Percentiles rank a stretch among this genome's conserved stretches.
These are phyloP conservation scores for Drosophila prosaltans DNA, from an alignment of 1,140 invertebrate genomes.

Conservation along the genomic window DNA sequence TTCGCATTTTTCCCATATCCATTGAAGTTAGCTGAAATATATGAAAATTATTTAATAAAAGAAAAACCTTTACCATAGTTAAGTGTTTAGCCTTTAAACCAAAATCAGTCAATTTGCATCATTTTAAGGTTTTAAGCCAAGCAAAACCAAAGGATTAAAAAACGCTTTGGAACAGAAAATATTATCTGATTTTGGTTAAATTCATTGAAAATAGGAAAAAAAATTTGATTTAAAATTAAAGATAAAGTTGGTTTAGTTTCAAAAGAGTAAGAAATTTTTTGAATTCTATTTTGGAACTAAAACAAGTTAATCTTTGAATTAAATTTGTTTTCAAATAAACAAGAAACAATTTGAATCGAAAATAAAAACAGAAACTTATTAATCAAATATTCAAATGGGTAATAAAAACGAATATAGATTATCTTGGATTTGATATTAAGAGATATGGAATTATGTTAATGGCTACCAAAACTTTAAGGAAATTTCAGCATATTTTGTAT, in stretches of 20 bases:
- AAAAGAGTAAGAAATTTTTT: not conserved
- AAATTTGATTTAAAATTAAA: not conserved
- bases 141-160: too few relatives aligned
- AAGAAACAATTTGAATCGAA: too few relatives aligned
- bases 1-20: conserved; percentile 37
- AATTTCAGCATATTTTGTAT: too few relatives aligned
- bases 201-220: not conserved
- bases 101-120: conserved; percentile 58
- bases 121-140: conserved; percentile 37
- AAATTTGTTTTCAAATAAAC: too few relatives aligned
- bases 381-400: not conserved
- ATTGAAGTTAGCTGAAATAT: conserved; percentile 24
- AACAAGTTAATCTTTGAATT: conserved; percentile 19
- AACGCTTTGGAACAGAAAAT: not conserved
- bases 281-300: not conserved
- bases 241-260: conserved; percentile 30
- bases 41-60: not conserved
- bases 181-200: conserved; percentile 9
- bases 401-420: too few relatives aligned
- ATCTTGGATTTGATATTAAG: too few relatives aligned
- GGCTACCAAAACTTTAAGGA: too few relatives aligned
- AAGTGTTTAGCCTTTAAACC: conserved; percentile 10
- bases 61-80: conserved; percentile 36
- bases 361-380: not conserved
- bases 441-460: too few relatives aligned